These are phyloP conservation scores for Reinhardtius hippoglossoides DNA, from an alignment of 2,113 vertebrate species.

Conservation along the genomic window DNA sequence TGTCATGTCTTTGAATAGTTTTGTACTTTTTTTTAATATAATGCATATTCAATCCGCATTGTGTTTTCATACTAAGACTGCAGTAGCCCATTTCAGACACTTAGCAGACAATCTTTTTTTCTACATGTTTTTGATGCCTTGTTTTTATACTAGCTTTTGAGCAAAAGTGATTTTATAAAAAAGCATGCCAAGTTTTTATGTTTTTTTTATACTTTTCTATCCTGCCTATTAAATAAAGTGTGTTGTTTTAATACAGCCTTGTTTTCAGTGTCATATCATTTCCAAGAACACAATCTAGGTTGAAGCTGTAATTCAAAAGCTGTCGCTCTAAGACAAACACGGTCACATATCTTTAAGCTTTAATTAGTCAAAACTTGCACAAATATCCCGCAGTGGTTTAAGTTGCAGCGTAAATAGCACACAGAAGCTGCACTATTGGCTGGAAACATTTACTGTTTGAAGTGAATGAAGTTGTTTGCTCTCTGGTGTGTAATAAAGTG, in stretches of 20 bases:
- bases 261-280: slow-evolving; percentile 34
- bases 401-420: slow-evolving; percentile 26
- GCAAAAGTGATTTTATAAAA: slow-evolving; percentile 85
- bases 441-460: slow-evolving; percentile 10
- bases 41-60: slow-evolving; percentile 76
- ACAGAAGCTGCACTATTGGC: slow-evolving; percentile 2
- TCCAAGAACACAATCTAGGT: background rate
- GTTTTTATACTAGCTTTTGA: slow-evolving; percentile 81
- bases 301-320: background rate
- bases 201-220: slow-evolving; percentile 86
- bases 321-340: background rate
- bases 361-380: slow-evolving; percentile 6
- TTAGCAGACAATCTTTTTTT: slow-evolving; percentile 87
- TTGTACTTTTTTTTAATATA: slow-evolving; percentile 66
- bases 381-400: slow-evolving; percentile 36
- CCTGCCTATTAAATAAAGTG: slow-evolving; percentile 99
- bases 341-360: slow-evolving; percentile 23
- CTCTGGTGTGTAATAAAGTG: slow-evolving; percentile 13
- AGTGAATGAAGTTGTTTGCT: slow-evolving; percentile 42
- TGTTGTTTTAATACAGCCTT: slow-evolving; percentile 78
- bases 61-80: slow-evolving; percentile 82
- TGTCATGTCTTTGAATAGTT: slow-evolving; percentile 66
- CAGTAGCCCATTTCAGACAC: slow-evolving; percentile 78
- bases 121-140: slow-evolving; percentile 84
- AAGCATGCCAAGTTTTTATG: slow-evolving; percentile 80